A percentile compares a stretch with the other conserved stretches of the same genome.
phyloP scores from a whole-genome alignment of 2,888 invertebrate species.

The Hermaeophaga mercurialis region DNA sequence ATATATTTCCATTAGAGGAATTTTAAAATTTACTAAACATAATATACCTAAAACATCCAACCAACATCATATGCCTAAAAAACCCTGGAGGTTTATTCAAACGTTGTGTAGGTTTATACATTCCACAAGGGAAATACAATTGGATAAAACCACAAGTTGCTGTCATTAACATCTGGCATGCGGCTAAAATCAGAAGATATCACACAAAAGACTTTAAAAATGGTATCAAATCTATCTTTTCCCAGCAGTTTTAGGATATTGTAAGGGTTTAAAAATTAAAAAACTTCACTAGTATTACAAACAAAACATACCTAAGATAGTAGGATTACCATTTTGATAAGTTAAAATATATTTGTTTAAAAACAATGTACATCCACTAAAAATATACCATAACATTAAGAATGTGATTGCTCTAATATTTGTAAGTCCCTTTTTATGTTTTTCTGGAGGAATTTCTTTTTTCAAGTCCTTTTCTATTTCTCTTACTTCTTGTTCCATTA shows the following conservation, averaged over 20 bases:
- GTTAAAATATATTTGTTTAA: constrained; percentile 78
- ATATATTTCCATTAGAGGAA: too few species aligned
- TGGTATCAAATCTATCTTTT: too few species aligned
- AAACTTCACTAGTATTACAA: too few species aligned
- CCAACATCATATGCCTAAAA: constrained; percentile 73
- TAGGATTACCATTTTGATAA: constrained; percentile 73
- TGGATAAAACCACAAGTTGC: constrained; percentile 75
- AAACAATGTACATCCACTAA: constrained; percentile 77
- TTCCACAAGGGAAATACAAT: constrained; percentile 74
- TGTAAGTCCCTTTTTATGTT: constrained; percentile 57
- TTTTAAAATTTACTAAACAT: too few species aligned
- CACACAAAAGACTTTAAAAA: too few species aligned
- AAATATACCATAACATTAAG: constrained; percentile 74
- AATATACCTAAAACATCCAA: constrained; percentile 70
- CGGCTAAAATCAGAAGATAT: constrained; percentile 60
- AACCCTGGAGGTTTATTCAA: constrained; percentile 69
- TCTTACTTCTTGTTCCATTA: constrained; percentile 36
- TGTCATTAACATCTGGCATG: constrained; percentile 77
- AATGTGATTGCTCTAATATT: constrained; percentile 67
- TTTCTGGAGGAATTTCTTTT: constrained; percentile 34
- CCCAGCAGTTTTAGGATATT: too few species aligned
- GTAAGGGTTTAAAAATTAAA: too few species aligned
- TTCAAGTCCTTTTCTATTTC: constrained; percentile 37
- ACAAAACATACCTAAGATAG: constrained; percentile 69
- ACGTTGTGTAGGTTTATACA: constrained; percentile 67